Evolutionary conservation across 30 jellyfish, hydroid and myxozoan genomes (phyloP).

Genomic region (Cassiopea xamachana): DNA sequence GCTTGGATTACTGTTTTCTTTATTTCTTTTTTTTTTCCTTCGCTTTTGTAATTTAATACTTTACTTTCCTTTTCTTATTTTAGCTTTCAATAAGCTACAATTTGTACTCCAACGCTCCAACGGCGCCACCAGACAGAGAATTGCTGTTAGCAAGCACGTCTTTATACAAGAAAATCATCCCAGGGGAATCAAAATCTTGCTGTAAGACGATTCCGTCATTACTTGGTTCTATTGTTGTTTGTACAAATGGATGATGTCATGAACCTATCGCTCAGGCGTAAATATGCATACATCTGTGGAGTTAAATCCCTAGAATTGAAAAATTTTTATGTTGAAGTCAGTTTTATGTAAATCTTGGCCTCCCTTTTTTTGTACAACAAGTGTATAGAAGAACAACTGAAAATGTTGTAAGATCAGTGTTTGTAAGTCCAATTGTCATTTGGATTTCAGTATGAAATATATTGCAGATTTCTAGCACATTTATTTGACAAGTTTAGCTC

Average conservation of each 20-base stretch:
- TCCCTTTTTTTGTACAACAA: too few species aligned
- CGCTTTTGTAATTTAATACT: not conserved
- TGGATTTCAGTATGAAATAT: too few species aligned
- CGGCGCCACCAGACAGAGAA: slow-evolving; percentile 90
- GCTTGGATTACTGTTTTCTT: not conserved
- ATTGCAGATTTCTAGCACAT: too few species aligned
- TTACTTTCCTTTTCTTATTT: not conserved
- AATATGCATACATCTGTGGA: not conserved
- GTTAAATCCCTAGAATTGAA: not conserved
- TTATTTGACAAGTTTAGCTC: too few species aligned
- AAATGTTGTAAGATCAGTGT: too few species aligned
- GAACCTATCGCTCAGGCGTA: not conserved
- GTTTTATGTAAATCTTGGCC: too few species aligned
- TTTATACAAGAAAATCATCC: slow-evolving; percentile 76
- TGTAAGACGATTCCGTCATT: slow-evolving; percentile 67
- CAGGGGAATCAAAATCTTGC: slow-evolving; percentile 58
- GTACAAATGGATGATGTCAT: slow-evolving; percentile 15
- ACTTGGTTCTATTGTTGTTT: slow-evolving; percentile 86
- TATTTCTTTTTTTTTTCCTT: too few species aligned
- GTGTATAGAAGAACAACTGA: too few species aligned
- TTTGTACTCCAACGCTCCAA: slow-evolving; percentile 86
- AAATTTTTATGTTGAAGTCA: too few species aligned
- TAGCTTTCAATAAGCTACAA: slow-evolving; percentile 81
- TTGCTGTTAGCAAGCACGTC: slow-evolving; percentile 81
- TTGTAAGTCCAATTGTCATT: too few species aligned